These are phyloP conservation scores for Fragum whitleyi DNA, from an alignment of 2,888 invertebrate species.

Conservation along the genomic window DNA sequence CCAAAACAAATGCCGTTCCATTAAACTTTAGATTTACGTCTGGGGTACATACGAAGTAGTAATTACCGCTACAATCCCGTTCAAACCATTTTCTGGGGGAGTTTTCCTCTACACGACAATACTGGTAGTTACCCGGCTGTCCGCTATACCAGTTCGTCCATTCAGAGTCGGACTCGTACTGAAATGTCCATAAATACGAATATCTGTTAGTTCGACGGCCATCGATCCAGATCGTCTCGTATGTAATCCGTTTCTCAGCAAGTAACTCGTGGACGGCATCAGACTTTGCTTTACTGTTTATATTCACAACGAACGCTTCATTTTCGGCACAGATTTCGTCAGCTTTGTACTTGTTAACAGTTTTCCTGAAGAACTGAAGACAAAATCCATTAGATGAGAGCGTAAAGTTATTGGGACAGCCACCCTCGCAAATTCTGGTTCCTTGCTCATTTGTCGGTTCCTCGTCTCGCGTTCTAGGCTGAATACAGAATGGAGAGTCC, in stretches of 20 bases:
- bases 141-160: conserved; percentile 21
- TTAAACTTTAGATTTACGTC: too few species aligned
- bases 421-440: not conserved
- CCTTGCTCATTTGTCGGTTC: not conserved
- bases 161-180: not conserved
- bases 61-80: not conserved
- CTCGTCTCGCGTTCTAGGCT: conserved; percentile 4
- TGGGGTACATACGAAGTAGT: conserved; percentile 1
- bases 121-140: conserved; percentile 2
- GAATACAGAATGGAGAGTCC: conserved; percentile 13
- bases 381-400: not conserved
- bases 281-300: conserved; percentile 9
- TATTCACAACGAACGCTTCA: conserved; percentile 5
- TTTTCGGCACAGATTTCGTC: not conserved
- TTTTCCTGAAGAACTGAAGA: not conserved
- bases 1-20: too few species aligned
- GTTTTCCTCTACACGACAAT: conserved; percentile 3
- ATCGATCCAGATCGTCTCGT: conserved; percentile 20
- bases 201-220: not conserved
- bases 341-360: not conserved
- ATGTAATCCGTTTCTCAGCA: not conserved
- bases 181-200: not conserved
- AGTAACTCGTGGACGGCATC: conserved; percentile 13
- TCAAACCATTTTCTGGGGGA: conserved; percentile 4
- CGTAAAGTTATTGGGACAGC: not conserved